Base-by-base conservation (phyloP, 2,113 vertebrate genomes). In the Caretta caretta region DNA sequence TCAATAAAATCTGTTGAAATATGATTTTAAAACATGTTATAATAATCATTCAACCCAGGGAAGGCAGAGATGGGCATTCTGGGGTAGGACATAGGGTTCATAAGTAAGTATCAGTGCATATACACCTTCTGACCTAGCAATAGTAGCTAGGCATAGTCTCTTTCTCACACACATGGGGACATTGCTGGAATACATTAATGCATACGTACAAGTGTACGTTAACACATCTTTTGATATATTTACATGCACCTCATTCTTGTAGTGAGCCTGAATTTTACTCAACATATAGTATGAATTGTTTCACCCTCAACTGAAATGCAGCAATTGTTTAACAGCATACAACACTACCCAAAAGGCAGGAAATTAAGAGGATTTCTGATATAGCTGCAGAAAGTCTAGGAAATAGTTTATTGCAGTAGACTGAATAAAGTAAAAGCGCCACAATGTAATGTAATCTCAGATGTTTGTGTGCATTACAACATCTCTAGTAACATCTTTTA, bases 401-500 rank as follows among this genome's bases (percentile, higher is more conserved):
- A 80, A 86, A 27, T 1, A 72, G 48, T 35, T 0, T 69, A 89
- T 89, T 80, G 75, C 49, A 90, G 31, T 35, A 4, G 11, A 75
- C 35, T 46, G 69, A 4, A 48, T 31, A 88, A 83, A 90, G 9
- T 4, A 90, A 95, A 91, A 84, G 8, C 0, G 1, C 88, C 3
- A 80, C 27, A 5, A 56, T 84, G 2, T 85, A 88, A 90, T 29
- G 12, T 29, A 62, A 62, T 51, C 79, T 87, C 7, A 54, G 10
- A 50, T 72, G 38, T 83, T 13, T 57, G 10, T 22, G 83, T 92
- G 29, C 2, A 2, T 57, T 49, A 31, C 76, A 13, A 72, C 35
- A 84, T 92, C 79, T 90, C 79, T 48, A 85, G 62, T 75, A 91
- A 72, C 35, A 57, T 83, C 38, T 96, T 93, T 24, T 88, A 3